These are phyloP conservation scores for Tipula vernalis DNA, from an alignment of 2,888 invertebrate genomes.

Conservation along the genomic window DNA sequence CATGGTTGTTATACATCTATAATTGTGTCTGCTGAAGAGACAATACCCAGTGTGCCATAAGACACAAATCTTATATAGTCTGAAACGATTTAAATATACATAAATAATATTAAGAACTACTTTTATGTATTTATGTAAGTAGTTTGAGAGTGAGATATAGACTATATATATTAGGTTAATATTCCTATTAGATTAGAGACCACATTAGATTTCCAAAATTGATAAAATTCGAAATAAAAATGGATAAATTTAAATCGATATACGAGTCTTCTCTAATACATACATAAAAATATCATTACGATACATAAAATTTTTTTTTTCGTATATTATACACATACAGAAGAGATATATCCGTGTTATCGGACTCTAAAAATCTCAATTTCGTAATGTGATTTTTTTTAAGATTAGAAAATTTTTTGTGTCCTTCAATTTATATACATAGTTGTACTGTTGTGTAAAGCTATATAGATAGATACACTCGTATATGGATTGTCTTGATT, in stretches of 20 bases:
- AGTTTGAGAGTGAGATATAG: not conserved
- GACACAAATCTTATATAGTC: not conserved
- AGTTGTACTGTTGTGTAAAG: not conserved
- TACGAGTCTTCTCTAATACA: not conserved
- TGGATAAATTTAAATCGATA: not conserved
- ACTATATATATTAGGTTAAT: not conserved
- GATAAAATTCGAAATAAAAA: not conserved
- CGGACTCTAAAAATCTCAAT: slow-evolving; percentile 4
- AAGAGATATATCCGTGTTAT: not conserved
- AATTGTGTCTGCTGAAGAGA: not conserved
- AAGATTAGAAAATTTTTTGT: not conserved
- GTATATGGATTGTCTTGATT: not conserved
- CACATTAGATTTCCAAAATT: not conserved
- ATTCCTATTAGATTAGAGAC: not conserved
- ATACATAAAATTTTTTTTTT: not conserved
- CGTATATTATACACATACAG: not conserved
- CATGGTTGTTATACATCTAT: not conserved
- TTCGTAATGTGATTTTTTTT: not conserved
- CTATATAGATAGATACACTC: not conserved
- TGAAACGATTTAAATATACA: not conserved
- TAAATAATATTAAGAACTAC: not conserved
- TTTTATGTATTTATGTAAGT: not conserved
- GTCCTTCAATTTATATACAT: not conserved
- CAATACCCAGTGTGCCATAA: not conserved
- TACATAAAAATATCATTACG: not conserved